phyloP scores from a whole-genome alignment of 2,797 vertebrate species.

The Pterois miles region DNA sequence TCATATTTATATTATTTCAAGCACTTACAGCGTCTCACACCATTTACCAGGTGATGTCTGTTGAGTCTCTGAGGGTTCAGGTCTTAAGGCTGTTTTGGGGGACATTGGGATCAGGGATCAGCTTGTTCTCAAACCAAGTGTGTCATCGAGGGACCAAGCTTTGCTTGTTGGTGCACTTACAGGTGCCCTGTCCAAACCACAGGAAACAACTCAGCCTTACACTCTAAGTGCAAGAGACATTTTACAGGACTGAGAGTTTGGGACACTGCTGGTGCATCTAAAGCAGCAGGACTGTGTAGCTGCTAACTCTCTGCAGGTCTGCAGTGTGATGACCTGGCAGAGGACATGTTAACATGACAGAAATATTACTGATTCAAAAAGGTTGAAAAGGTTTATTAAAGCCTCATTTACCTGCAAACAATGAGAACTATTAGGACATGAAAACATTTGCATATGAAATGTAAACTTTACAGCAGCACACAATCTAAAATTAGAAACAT shows the following conservation, averaged over 20 bases:
- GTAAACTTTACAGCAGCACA: not conserved
- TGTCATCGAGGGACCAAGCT: not conserved
- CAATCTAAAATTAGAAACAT: not conserved
- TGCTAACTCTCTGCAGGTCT: constrained; percentile 18
- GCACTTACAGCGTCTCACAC: too few species aligned
- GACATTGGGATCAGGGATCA: not conserved
- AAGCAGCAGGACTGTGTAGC: not conserved
- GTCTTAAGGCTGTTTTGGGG: too few species aligned
- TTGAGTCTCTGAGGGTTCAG: too few species aligned
- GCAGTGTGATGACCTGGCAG: not conserved
- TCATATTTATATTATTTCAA: too few species aligned
- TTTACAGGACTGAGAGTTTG: constrained; percentile 18
- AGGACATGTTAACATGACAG: not conserved
- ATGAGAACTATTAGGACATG: not conserved
- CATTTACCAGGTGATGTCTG: too few species aligned
- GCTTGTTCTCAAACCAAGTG: constrained; percentile 20
- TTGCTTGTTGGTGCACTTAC: constrained; percentile 14
- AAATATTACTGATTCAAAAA: not conserved
- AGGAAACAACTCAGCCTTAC: constrained; percentile 13
- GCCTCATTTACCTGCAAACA: not conserved
- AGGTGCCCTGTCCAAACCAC: constrained; percentile 20
- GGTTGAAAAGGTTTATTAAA: not conserved
- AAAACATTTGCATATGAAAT: not conserved
- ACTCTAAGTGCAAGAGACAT: constrained; percentile 27
- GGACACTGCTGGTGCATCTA: constrained; percentile 24